Base-by-base conservation (phyloP, 2,797 vertebrate genomes). In the Coregonus sp. region DNA sequence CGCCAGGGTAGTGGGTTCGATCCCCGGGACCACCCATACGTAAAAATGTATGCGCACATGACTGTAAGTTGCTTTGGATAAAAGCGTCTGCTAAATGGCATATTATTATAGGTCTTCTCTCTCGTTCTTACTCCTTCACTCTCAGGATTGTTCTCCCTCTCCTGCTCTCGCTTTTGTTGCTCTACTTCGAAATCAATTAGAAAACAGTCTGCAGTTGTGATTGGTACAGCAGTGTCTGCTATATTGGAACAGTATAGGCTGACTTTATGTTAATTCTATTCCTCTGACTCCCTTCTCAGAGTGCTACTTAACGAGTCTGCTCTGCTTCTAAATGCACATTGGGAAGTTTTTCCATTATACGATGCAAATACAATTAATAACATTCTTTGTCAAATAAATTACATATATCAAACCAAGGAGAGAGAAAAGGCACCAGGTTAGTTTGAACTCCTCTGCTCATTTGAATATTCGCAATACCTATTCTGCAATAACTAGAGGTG, bases 341-440 rank as follows among this genome's bases (percentile, higher is more conserved):
- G 16, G 9, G 4, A 20, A 31, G 9, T 37, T 12, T 56, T 35
- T 12, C 40, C 47, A 29, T 61, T 37, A 61, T 73, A n/a, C n/a
- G 14, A 73, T 61, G 54, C 72, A 40, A 73, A 73, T 73, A 35
- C 56, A 37, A 73, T 63, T 40, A 63, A 73, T 73, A 18, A 61
- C 56, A 73, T n/a, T 73, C 15, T 18, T 47, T 73, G 72, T 73
- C 35, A 37, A 12, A 61, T 73, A 35, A 73, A 73, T 37, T 63
- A 35, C 54, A 37, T 14, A 5, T 47, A 61, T 61, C 56, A 14
- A 56, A 61, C 72, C 12, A 20, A 25, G 56, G 56, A 37, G 12
- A 11, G 16, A 11, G 31, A 61, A 61, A 61, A 59, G 31, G 37
- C 50, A 54, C 68, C 18, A 59, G 4, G 65, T 33, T 15, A 67